These are phyloP conservation scores for Reticulitermes lucifugus DNA, from an alignment of 2,888 invertebrate genomes.

Conservation along the genomic window DNA sequence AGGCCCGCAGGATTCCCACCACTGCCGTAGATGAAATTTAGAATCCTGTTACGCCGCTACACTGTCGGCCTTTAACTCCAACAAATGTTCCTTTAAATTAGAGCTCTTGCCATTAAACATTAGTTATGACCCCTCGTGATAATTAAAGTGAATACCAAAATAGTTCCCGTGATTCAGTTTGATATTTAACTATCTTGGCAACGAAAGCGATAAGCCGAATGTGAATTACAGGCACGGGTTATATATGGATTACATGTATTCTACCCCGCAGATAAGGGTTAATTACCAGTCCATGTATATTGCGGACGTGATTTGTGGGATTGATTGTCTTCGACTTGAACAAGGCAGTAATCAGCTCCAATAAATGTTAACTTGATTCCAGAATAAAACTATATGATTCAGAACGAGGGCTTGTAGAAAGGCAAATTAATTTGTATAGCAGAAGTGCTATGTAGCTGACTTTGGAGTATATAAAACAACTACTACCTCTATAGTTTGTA, in stretches of 20 bases:
- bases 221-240: slow-evolving; percentile 1
- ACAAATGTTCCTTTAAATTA: no score
- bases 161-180: neutral
- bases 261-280: slow-evolving; percentile 6
- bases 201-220: neutral
- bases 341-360: neutral
- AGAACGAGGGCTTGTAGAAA: no score
- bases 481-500: no score
- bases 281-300: neutral
- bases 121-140: slow-evolving; percentile 14
- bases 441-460: no score
- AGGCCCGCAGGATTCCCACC: no score
- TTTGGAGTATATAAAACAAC: no score
- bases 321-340: slow-evolving; percentile 18
- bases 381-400: no score
- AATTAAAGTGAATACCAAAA: slow-evolving; percentile 28
- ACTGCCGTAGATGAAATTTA: no score
- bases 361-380: neutral
- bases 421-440: no score
- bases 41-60: no score
- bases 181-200: neutral
- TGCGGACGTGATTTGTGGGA: neutral
- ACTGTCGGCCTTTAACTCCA: no score
- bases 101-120: slow-evolving; percentile 13
- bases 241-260: neutral